phyloP scores from a whole-genome alignment of 2,113 vertebrate species.

The Prietella phreatophila region DNA sequence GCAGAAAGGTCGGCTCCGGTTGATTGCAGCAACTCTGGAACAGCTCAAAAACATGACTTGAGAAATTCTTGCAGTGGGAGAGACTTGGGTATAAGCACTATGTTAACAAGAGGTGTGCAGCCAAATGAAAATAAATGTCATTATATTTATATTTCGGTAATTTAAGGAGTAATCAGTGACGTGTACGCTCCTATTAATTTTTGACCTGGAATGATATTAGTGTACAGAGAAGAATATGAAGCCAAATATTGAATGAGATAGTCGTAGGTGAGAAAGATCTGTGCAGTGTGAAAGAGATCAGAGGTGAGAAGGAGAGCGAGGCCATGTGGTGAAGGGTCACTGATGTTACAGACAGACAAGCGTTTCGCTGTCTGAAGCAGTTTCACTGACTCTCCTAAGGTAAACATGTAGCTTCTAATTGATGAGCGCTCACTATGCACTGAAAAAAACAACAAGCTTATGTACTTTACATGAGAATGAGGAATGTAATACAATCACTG shows the following conservation, averaged over 20 bases:
- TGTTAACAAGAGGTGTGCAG: background rate
- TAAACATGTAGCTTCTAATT: conserved; percentile 25
- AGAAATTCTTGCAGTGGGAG: background rate
- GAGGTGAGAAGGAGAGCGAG: conserved; percentile 13
- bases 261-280: background rate
- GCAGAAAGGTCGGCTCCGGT: conserved; percentile 11
- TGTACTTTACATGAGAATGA: background rate
- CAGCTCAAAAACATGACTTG: background rate
- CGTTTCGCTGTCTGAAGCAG: conserved; percentile 23
- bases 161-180: background rate
- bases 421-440: background rate
- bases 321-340: conserved; percentile 42
- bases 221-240: background rate
- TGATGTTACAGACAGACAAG: conserved; percentile 45
- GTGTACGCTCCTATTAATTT: background rate
- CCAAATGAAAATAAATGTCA: background rate
- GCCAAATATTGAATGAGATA: background rate
- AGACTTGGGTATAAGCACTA: background rate
- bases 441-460: background rate
- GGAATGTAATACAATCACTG: conserved; percentile 5
- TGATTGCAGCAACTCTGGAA: conserved; percentile 29
- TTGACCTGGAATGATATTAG: background rate
- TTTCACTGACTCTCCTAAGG: conserved; percentile 30
- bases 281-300: background rate
- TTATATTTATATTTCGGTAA: background rate